Percentiles rank a stretch among this genome's conserved stretches.
Conservation (phyloP, 1,140 invertebrate genomes). For the Colletes gigas region DNA sequence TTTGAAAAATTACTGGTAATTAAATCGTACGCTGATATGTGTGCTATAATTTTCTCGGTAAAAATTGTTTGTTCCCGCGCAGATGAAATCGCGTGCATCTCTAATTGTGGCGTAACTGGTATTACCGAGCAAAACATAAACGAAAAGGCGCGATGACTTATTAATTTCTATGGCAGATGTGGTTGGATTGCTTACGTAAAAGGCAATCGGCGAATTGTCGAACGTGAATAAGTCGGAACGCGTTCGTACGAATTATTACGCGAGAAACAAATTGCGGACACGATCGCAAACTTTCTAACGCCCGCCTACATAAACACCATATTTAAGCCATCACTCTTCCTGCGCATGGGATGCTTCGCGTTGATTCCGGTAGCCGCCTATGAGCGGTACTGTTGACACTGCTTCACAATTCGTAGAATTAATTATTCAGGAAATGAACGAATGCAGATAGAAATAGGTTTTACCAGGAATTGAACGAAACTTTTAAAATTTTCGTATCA, state of each 20-base stretch:
- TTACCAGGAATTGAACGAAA: too few species aligned
- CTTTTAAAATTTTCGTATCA: too few species aligned
- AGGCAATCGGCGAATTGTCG: conserved; percentile 55
- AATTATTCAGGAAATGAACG: too few species aligned
- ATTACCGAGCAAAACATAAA: too few species aligned
- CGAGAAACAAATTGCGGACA: conserved; percentile 50
- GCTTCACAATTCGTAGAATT: too few species aligned
- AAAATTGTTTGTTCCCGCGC: too few species aligned
- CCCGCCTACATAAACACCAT: conserved; percentile 61
- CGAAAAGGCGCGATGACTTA: not conserved
- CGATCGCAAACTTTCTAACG: conserved; percentile 64
- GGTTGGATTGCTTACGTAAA: conserved; percentile 53
- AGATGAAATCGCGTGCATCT: too few species aligned
- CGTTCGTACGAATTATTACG: conserved; percentile 23
- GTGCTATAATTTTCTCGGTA: too few species aligned
- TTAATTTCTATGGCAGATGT: conserved; percentile 4
- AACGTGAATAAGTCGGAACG: conserved; percentile 56
- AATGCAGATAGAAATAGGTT: too few species aligned
- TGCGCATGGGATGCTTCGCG: not conserved
- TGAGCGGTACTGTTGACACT: not conserved
- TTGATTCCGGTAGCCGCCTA: not conserved
- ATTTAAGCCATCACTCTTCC: conserved; percentile 27
- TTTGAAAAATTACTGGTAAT: too few species aligned
- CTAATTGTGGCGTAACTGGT: too few species aligned
- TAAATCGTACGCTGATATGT: too few species aligned